Evolutionary conservation across 2,888 invertebrate species (phyloP), one percentile per base, ranked within the genome.

Genomic region (Lepidocyrtoides sp.): DNA sequence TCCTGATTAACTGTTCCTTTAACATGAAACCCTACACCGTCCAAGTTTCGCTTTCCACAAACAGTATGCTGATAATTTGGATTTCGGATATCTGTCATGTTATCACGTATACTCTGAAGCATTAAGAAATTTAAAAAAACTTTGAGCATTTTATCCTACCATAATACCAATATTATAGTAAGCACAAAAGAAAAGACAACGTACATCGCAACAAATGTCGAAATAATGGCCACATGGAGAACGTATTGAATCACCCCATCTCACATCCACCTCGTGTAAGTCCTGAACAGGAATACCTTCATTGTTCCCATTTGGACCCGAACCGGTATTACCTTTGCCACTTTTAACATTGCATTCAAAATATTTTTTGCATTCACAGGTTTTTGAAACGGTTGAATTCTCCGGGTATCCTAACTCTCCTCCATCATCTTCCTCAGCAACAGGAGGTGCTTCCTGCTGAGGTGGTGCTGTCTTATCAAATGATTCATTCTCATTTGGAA

Each of bases 1-100:
- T 98, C 97, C 54, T 96, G 96, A 92, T 97, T 96, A 0, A 94
- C 95, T n/a, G 96, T 96, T 0, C 97, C 96, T 0, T 96, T 97
- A 51, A 97, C 97, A 17, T 97, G 95, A 94, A 97, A 96, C 3
- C 97, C 97, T 0, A 98, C 96, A 0, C 98, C 98, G 0, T 97
- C 96, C 10, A 88, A 63, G 84, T 94, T 94, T 57, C 94, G 60
- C 48, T 93, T 93, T 8, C 94, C 94, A 87, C 94, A 94, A 4
- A 84, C 91, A 0, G 91, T 91, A 60, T 94, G 94, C 23, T 91
- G 29, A 54, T 89, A 91, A 10, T 85, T 72, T 14, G 82, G 77
- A n/a, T 72, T 89, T 14, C 82, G 51, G 2, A 41, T 79, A 12
- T 32, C 79, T 7, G 54, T 57, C 0, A 36, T 36, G n/a, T 79